A percentile compares a stretch with the other conserved stretches of the same genome.
Evolutionary conservation across 1,140 invertebrate genomes (phyloP).

Genomic region (Drosophila sproati): DNA sequence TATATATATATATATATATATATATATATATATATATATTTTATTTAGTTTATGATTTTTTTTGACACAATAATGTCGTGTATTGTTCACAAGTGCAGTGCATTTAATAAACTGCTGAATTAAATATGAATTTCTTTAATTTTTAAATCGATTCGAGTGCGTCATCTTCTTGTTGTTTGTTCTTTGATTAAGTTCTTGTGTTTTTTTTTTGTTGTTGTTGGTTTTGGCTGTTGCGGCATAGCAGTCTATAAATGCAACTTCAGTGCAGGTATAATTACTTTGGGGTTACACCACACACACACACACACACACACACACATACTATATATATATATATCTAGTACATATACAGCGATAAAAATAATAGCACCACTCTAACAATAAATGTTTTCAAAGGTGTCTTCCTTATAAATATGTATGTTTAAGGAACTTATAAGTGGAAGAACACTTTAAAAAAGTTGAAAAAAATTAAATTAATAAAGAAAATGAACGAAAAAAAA

Average conservation of each 20-base stretch:
- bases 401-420: too few relatives aligned
- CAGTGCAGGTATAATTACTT: conserved; percentile 38
- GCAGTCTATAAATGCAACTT: conserved; percentile 51
- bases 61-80: conserved; percentile 35
- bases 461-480: too few relatives aligned
- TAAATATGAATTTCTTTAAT: conserved; percentile 29
- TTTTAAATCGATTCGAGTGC: conserved; percentile 30
- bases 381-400: too few relatives aligned
- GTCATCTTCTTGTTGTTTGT: conserved; percentile 23
- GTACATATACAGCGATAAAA: too few relatives aligned
- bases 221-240: conserved; percentile 40
- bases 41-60: conserved; percentile 30
- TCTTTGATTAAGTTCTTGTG: background rate
- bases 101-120: conserved; percentile 30
- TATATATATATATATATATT: conserved; percentile 5
- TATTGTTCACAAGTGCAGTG: conserved; percentile 31
- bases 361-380: too few relatives aligned
- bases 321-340: background rate
- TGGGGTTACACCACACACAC: conserved; percentile 25
- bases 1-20: conserved; percentile 8
- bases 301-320: background rate
- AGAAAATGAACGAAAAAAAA: too few relatives aligned
- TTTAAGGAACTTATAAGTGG: too few relatives aligned
- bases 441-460: too few relatives aligned
- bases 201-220: conserved; percentile 25